phyloP scores from a whole-genome alignment of 2,888 invertebrate genomes.

The Dryobota labecula region DNA sequence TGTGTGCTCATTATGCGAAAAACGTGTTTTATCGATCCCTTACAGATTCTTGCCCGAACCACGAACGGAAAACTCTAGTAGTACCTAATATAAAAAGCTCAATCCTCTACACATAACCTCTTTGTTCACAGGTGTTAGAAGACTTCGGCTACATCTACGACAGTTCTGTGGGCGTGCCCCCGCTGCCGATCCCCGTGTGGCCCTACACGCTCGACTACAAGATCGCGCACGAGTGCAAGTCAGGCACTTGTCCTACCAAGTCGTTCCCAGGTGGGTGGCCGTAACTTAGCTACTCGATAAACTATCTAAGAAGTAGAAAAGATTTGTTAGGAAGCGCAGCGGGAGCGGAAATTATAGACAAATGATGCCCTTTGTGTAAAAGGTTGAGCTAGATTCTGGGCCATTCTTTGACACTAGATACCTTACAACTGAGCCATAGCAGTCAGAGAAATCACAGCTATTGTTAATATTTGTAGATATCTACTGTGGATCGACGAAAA shows the following conservation, averaged over 20 bases:
- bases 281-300: conserved; percentile 56
- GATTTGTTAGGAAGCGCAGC: conserved; percentile 43
- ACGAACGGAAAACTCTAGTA: neutral
- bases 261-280: conserved; percentile 94
- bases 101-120: conserved; percentile 1
- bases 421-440: neutral
- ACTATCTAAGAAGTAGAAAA: conserved; percentile 47
- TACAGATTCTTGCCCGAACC: neutral
- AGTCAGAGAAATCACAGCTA: conserved; percentile 11
- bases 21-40: neutral
- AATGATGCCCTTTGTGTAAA: conserved; percentile 18
- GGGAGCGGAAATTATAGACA: conserved; percentile 20
- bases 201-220: conserved; percentile 98
- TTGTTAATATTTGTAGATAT: conserved; percentile 11
- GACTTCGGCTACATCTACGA: conserved; percentile 98
- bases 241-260: conserved; percentile 97
- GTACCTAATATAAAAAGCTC: neutral
- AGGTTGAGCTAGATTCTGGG: conserved; percentile 4
- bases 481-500: neutral
- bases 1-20: neutral
- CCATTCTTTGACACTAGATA: neutral
- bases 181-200: conserved; percentile 95
- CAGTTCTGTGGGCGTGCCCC: conserved; percentile 97
- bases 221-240: conserved; percentile 97
- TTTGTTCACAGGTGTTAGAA: conserved; percentile 93